Base-by-base conservation (phyloP, 2,888 invertebrate genomes). In the Eupithecia dodoneata region DNA sequence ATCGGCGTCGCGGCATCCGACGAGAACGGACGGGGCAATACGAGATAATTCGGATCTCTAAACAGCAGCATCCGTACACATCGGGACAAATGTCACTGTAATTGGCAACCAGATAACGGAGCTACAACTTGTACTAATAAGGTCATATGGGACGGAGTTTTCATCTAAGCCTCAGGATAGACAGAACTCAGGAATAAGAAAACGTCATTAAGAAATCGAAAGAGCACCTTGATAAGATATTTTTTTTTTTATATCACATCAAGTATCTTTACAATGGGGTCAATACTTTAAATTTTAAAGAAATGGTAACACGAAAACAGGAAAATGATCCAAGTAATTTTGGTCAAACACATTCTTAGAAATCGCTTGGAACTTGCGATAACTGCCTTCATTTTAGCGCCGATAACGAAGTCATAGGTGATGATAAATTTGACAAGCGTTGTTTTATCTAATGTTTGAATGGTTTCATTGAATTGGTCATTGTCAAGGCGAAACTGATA, bases 51-150 rank as follows among this genome's bases (percentile, higher is more conserved):
- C 71, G 65, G 78, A 79, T 76, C 78, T 49, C 76, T 85, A 82
- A 84, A 83, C 83, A 74, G 78, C 76, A 69, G 74, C 84, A 84
- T 85, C 86, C 85, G 86, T 83, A 85, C 81, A 84, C 83, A 83
- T 72, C 72, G 73, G 77, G 77, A 82, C 77, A 76, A 71, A 73
- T 71, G 73, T 75, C 73, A 74, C 47, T 52, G 72, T 77, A 52
- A 80, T 77, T 76, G 79, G 74, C 75, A 74, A 41, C 72, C 55
- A 59, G 65, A 74, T 44, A 71, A 71, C 63, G n/a, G n/a, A 45
- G n/a, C 45, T 13, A 45, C 10, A 45, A 66, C 41, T 42, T 66
- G 45, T 45, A 42, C 66, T 7, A 15, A 42, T 4, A 41, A 18
- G 59, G 59, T 59, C 63, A 10, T 30, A 30, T 12, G 30, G 63